These are phyloP conservation scores for Drosophila birchii DNA, from an alignment of 2,888 invertebrate genomes.

Conservation along the genomic window DNA sequence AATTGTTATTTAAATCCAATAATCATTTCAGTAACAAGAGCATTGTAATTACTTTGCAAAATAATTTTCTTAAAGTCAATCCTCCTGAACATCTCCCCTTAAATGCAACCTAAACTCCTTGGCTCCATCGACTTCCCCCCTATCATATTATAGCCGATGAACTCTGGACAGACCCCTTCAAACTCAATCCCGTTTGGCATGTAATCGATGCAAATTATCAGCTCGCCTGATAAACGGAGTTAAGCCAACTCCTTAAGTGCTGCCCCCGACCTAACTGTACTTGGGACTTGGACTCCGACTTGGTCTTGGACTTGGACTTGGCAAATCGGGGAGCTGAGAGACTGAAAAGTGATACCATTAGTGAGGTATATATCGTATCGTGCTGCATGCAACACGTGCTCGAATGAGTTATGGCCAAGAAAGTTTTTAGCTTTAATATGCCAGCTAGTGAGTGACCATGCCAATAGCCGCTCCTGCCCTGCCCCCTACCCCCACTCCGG, in stretches of 20 bases:
- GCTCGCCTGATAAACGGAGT: conserved; percentile 58
- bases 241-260: conserved; percentile 47
- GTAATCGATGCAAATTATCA: conserved; percentile 69
- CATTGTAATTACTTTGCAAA: not conserved
- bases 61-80: not conserved
- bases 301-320: conserved; percentile 3
- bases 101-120: not conserved
- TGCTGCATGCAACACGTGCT: conserved; percentile 78
- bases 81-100: not conserved
- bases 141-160: not conserved
- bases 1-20: not conserved
- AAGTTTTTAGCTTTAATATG: conserved; percentile 67
- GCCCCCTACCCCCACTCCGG: not conserved
- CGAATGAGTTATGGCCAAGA: conserved; percentile 66
- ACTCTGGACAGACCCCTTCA: conserved; percentile 4
- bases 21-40: not conserved
- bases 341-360: conserved; percentile 72
- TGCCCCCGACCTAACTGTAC: conserved; percentile 55
- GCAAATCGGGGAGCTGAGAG: conserved; percentile 29
- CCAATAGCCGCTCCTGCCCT: not conserved
- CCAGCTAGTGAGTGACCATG: conserved; percentile 45
- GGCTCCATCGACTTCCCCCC: not conserved
- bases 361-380: conserved; percentile 54
- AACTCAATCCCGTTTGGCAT: conserved; percentile 50
- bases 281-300: no score